Evolutionary conservation across 2,888 invertebrate species (phyloP).

Genomic region (Tinea pellionella): DNA sequence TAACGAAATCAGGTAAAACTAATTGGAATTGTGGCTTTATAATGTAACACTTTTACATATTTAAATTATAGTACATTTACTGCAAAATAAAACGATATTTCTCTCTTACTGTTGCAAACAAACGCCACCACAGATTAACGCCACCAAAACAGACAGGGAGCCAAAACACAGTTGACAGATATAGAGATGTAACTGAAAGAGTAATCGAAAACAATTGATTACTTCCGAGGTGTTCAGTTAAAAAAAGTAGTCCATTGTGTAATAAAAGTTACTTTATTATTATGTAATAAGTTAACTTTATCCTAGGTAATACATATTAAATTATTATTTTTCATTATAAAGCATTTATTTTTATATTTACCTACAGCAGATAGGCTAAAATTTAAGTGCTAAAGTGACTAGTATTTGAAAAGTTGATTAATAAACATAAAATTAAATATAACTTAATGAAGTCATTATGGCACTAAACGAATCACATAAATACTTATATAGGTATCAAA

Average conservation of each 20-base stretch:
- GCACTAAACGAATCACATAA: slow-evolving; percentile 1
- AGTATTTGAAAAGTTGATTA: not conserved
- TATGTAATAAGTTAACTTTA: no score
- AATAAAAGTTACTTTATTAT: no score
- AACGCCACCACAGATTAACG: no score
- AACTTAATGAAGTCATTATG: not conserved
- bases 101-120: not conserved
- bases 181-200: not conserved
- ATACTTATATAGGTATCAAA: not conserved
- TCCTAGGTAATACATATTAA: no score
- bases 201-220: not conserved
- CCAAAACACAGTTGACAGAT: not conserved
- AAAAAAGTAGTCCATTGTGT: no score
- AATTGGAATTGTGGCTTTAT: not conserved
- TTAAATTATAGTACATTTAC: not conserved
- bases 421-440: not conserved
- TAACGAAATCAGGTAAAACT: not conserved
- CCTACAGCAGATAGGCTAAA: not conserved
- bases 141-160: no score
- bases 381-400: not conserved
- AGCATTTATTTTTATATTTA: not conserved
- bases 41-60: not conserved
- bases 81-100: not conserved
- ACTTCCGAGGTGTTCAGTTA: no score
- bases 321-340: not conserved